These are phyloP conservation scores for Stomatorhinus walkeri DNA, from an alignment of 2,797 vertebrate species.

Conservation along the genomic window DNA sequence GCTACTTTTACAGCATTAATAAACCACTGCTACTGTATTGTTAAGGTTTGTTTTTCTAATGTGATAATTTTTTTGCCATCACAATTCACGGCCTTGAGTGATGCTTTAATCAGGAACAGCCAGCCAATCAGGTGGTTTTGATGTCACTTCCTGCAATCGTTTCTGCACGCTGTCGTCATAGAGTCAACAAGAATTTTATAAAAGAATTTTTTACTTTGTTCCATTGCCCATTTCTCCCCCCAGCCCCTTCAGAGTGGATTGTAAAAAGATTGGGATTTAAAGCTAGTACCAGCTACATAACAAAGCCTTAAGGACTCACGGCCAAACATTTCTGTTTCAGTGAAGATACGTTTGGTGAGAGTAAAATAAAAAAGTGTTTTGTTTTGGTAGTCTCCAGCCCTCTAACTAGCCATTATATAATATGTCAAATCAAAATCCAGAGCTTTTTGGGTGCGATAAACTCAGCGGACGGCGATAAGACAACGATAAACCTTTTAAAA, in stretches of 20 bases:
- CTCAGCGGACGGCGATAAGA: not conserved
- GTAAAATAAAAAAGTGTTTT: not conserved
- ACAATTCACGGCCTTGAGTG: not conserved
- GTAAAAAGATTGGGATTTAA: not conserved
- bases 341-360: not conserved
- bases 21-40: not conserved
- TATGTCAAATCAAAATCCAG: not conserved
- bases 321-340: not conserved
- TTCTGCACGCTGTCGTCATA: not conserved
- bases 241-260: not conserved
- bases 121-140: not conserved
- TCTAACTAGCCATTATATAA: not conserved
- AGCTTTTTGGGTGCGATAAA: not conserved
- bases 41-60: not conserved
- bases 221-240: not conserved
- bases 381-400: not conserved
- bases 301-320: not conserved
- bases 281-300: not conserved
- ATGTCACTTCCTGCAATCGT: not conserved
- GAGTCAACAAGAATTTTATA: not conserved
- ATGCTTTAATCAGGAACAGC: not conserved
- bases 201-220: not conserved
- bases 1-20: not conserved
- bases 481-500: not conserved
- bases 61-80: not conserved